Conservation (phyloP, 2,113 vertebrate species). For the Meleagris gallopavo region DNA sequence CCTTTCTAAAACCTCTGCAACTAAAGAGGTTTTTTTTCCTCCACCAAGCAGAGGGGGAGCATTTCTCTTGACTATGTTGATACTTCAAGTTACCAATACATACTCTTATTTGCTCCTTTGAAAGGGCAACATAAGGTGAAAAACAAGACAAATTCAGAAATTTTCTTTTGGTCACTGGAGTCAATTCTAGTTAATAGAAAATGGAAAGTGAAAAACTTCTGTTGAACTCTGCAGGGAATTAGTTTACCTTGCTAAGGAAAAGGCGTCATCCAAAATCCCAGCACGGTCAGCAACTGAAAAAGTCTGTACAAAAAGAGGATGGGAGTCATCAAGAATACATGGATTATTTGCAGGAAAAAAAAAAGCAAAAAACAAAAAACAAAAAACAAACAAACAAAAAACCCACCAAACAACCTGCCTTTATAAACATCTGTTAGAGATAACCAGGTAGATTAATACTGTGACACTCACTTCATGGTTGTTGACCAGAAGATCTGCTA, state of each 20-base stretch:
- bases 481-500: slow-evolving; percentile 67
- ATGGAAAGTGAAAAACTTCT: neutral
- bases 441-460: neutral
- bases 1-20: neutral
- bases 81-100: neutral
- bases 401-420: neutral
- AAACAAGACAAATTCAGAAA: neutral
- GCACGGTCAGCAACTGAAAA: slow-evolving; percentile 82
- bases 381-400: no score
- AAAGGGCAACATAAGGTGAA: neutral
- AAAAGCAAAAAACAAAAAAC: no score
- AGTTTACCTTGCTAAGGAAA: slow-evolving; percentile 88
- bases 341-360: neutral
- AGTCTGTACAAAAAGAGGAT: slow-evolving; percentile 48
- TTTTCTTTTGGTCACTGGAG: neutral
- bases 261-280: slow-evolving; percentile 83
- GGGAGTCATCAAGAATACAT: neutral
- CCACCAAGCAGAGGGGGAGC: neutral
- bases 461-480: slow-evolving; percentile 76
- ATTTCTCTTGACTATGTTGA: neutral
- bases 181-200: neutral
- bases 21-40: neutral
- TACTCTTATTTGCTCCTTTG: neutral
- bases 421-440: neutral
- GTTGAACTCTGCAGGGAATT: neutral